Percentiles rank a stretch among this genome's conserved stretches.
Conservation (phyloP, 2,797 vertebrate genomes). For the Anolis apletophallus region DNA sequence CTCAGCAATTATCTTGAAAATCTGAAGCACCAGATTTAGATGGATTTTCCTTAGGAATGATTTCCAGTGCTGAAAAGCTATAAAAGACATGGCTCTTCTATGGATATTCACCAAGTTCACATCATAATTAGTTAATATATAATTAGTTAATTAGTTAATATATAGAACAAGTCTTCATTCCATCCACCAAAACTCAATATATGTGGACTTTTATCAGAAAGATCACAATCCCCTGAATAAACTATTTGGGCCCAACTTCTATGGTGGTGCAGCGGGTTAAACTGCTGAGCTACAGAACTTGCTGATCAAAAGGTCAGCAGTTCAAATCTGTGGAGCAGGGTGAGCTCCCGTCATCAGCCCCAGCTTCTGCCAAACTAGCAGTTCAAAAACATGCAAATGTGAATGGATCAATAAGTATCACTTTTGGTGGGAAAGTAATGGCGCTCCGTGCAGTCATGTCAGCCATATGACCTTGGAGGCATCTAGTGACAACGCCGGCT, state of each 20-base stretch:
- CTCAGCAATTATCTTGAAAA: neutral
- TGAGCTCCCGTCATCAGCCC: too few species aligned
- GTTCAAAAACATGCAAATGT: too few species aligned
- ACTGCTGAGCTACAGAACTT: too few species aligned
- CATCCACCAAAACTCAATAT: neutral
- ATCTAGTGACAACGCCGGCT: too few species aligned
- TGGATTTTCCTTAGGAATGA: neutral
- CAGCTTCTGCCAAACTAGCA: too few species aligned
- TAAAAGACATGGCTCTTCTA: neutral
- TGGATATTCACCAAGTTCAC: neutral
- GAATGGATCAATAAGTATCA: too few species aligned
- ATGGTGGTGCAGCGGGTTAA: too few species aligned
- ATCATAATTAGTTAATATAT: neutral
- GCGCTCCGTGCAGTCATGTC: too few species aligned
- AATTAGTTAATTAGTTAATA: neutral
- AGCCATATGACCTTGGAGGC: too few species aligned
- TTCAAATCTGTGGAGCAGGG: too few species aligned
- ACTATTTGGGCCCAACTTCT: neutral
- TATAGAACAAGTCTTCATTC: neutral
- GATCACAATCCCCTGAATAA: neutral
- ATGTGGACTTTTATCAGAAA: neutral
- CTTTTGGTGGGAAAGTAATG: too few species aligned
- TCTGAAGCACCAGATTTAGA: neutral
- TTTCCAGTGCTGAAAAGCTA: neutral
- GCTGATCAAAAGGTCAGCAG: too few species aligned